phyloP scores from a whole-genome alignment of 2,797 vertebrate genomes.

The Sebastes miniatus region DNA sequence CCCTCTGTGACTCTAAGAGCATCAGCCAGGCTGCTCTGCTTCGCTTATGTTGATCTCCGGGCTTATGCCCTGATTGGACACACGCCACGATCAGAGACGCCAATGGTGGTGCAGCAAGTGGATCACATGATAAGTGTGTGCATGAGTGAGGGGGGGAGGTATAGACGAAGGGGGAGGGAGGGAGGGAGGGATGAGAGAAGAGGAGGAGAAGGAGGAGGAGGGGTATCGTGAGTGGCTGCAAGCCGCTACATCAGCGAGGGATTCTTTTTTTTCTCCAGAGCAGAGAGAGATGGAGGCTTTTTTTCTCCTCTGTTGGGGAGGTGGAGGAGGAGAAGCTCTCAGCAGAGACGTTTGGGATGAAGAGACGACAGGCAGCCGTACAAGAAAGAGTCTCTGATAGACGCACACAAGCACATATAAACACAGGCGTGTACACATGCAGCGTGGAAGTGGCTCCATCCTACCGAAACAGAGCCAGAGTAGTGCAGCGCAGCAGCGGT shows the following conservation, averaged over 20 bases:
- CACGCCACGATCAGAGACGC: slow-evolving; percentile 75
- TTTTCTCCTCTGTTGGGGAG: slow-evolving; percentile 47
- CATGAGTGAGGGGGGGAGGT: slow-evolving; percentile 34
- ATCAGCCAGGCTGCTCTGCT: slow-evolving; percentile 85
- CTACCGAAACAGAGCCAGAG: slow-evolving; percentile 75
- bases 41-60: slow-evolving; percentile 92
- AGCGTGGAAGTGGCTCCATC: slow-evolving; percentile 76
- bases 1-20: slow-evolving; percentile 78
- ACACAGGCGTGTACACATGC: slow-evolving; percentile 30
- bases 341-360: slow-evolving; percentile 55
- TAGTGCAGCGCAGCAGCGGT: slow-evolving; percentile 75
- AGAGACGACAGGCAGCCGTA: slow-evolving; percentile 34
- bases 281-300: slow-evolving; percentile 66
- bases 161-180: slow-evolving; percentile 41
- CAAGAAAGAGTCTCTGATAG: slow-evolving; percentile 44
- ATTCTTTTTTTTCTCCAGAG: slow-evolving; percentile 45
- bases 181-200: slow-evolving; percentile 52
- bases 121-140: slow-evolving; percentile 81
- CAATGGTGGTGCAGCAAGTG: slow-evolving; percentile 84
- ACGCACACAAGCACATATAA: slow-evolving; percentile 23
- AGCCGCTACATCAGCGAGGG: slow-evolving; percentile 67
- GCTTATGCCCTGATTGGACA: slow-evolving; percentile 90
- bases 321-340: slow-evolving; percentile 58
- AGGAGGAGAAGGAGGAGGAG: slow-evolving; percentile 59
- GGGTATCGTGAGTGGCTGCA: slow-evolving; percentile 68